Conservation (phyloP, 2,888 invertebrate genomes). For the Drosophila vallismaia region DNA sequence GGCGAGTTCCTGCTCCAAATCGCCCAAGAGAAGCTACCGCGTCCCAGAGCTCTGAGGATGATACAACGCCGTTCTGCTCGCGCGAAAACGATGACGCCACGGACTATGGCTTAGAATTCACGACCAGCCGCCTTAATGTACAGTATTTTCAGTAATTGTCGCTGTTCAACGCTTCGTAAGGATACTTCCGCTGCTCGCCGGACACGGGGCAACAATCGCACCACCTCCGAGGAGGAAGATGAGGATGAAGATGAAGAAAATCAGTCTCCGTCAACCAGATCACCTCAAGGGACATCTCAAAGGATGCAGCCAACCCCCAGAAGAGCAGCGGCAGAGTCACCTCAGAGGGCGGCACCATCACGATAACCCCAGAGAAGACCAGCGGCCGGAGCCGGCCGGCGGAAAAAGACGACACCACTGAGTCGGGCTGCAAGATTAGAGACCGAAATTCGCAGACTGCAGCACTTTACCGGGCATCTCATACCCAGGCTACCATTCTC, state of each 20-base stretch:
- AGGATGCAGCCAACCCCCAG: not conserved
- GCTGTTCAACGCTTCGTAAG: constrained; percentile 53
- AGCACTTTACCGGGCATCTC: constrained; percentile 50
- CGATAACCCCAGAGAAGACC: not conserved
- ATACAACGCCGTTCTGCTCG: constrained; percentile 37
- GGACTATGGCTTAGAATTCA: constrained; percentile 63
- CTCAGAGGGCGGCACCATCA: not conserved
- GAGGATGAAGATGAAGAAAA: constrained; percentile 28
- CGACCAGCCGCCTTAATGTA: constrained; percentile 37
- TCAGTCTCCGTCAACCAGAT: not conserved
- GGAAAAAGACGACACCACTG: constrained; percentile 44
- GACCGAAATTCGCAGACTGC: constrained; percentile 53
- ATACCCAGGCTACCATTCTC: constrained; percentile 84
- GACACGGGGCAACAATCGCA: not conserved
- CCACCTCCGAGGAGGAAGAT: not conserved
- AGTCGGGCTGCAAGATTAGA: constrained; percentile 5
- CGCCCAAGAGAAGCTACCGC: not conserved
- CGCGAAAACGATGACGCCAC: constrained; percentile 34
- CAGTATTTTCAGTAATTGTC: not conserved
- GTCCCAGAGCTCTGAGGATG: constrained; percentile 2
- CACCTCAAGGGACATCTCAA: not conserved
- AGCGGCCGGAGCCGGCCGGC: not conserved
- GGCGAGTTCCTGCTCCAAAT: not conserved
- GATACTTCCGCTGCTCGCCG: not conserved
- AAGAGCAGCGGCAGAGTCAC: not conserved